Conservation (phyloP, 1,140 invertebrate species). For the Acromyrmex echinatior region DNA sequence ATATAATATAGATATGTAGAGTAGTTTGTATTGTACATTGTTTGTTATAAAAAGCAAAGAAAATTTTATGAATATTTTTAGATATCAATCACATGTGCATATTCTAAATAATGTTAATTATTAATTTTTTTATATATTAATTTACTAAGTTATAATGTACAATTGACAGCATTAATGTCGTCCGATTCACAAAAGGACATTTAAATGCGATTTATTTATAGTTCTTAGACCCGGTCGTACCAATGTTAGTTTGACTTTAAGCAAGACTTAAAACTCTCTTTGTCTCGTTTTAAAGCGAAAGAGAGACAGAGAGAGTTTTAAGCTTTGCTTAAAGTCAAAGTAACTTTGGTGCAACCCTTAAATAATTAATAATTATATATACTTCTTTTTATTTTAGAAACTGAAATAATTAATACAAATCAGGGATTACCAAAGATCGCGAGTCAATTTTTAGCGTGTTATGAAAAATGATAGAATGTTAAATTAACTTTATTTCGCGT, state of each 20-base stretch:
- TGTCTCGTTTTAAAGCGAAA: too few species aligned
- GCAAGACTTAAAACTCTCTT: too few species aligned
- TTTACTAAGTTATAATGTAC: conserved; percentile 6
- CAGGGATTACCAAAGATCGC: too few species aligned
- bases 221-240: too few species aligned
- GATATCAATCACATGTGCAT: conserved; percentile 56
- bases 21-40: neutral
- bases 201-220: neutral
- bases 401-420: neutral
- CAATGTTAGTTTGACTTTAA: too few species aligned
- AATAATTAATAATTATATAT: too few species aligned
- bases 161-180: neutral
- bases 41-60: neutral
- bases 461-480: too few species aligned
- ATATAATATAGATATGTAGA: neutral
- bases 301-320: too few species aligned
- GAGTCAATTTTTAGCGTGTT: too few species aligned
- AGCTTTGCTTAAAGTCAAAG: too few species aligned
- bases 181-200: neutral
- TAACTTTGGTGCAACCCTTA: too few species aligned
- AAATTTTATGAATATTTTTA: conserved; percentile 24
- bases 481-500: too few species aligned
- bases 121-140: conserved; percentile 32
- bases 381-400: neutral
- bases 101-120: conserved; percentile 44